phyloP scores from a whole-genome alignment of 2,888 invertebrate genomes.

The Choreutis nemorana region DNA sequence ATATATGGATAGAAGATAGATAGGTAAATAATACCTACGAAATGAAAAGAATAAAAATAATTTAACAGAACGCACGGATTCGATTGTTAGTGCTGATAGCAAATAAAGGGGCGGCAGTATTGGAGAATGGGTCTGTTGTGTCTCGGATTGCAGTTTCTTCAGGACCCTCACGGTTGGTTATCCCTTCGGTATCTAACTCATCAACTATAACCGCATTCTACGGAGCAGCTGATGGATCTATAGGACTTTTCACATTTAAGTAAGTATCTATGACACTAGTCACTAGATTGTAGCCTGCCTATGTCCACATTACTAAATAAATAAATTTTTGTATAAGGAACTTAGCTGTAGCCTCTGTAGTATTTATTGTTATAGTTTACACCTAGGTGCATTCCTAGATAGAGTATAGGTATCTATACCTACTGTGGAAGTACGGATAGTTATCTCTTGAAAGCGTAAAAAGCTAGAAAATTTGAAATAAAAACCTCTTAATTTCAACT shows the following conservation, averaged over 20 bases:
- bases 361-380: too few relatives aligned
- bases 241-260: slow-evolving; percentile 77
- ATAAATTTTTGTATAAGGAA: too few relatives aligned
- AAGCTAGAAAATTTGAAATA: background rate
- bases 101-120: slow-evolving; percentile 78
- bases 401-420: too few relatives aligned
- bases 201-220: slow-evolving; percentile 76
- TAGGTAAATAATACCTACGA: slow-evolving; percentile 10
- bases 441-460: too few relatives aligned
- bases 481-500: background rate
- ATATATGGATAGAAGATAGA: too few relatives aligned
- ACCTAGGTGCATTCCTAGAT: too few relatives aligned
- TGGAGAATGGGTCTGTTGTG: slow-evolving; percentile 76
- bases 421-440: too few relatives aligned
- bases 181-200: slow-evolving; percentile 26
- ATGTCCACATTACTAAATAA: too few relatives aligned
- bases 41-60: slow-evolving; percentile 2
- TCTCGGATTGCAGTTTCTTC: slow-evolving; percentile 28
- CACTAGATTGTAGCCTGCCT: too few relatives aligned
- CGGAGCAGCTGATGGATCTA: slow-evolving; percentile 87
- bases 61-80: slow-evolving; percentile 66
- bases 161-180: slow-evolving; percentile 40
- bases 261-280: too few relatives aligned
- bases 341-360: too few relatives aligned
- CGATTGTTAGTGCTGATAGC: slow-evolving; percentile 82